Percentiles rank a stretch among this genome's conserved stretches.
Evolutionary conservation across 2,113 vertebrate species (phyloP).

Genomic region (Formicarius rufipectus): DNA sequence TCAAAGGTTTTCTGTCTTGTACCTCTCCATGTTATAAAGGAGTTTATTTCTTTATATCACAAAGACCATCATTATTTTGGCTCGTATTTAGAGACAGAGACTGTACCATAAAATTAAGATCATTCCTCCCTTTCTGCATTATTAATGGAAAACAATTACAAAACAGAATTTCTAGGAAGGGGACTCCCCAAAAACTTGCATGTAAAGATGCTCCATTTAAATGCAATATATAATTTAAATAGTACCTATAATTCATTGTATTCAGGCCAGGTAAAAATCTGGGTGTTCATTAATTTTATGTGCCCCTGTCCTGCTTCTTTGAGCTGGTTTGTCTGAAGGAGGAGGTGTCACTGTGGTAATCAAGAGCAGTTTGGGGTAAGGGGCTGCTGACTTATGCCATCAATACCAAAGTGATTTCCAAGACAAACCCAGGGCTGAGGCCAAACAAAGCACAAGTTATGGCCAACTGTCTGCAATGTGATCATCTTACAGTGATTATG

Average conservation of each 20-base stretch:
- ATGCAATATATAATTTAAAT: not conserved
- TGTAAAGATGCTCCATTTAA: not conserved
- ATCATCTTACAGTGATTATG: not conserved
- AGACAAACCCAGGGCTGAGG: slow-evolving; percentile 19
- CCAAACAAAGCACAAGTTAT: slow-evolving; percentile 22
- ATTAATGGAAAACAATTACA: not conserved
- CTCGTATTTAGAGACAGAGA: not conserved
- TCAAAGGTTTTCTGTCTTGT: not conserved
- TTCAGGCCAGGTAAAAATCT: not conserved
- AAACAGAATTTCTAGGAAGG: not conserved
- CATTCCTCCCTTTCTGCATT: not conserved
- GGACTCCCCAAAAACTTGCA: not conserved
- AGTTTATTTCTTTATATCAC: not conserved
- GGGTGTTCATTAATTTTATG: not conserved
- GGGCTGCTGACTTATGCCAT: slow-evolving; percentile 37
- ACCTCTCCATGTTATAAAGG: not conserved
- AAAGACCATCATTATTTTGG: not conserved
- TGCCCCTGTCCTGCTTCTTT: not conserved
- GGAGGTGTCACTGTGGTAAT: not conserved
- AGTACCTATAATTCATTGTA: not conserved
- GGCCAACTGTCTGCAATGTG: slow-evolving; percentile 11
- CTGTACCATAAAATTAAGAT: not conserved
- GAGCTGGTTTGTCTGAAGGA: not conserved
- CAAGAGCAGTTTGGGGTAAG: not conserved
- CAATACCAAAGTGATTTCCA: slow-evolving; percentile 35